Base-by-base conservation (phyloP, 2,888 invertebrate genomes). In the Resseliella maxima region DNA sequence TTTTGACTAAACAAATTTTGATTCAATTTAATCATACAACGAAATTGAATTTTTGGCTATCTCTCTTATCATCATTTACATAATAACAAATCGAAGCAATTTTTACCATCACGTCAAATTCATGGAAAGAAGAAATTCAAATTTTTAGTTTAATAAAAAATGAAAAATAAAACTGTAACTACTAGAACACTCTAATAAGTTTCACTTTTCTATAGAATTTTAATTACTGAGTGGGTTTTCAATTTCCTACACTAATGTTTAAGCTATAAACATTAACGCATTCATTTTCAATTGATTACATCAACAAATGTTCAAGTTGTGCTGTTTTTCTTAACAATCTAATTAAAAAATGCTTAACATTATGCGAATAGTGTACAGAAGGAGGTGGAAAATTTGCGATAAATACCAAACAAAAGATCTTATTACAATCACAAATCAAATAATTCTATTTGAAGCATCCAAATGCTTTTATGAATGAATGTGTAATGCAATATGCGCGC, bases 161-260 rank as follows among this genome's bases (percentile, higher is more conserved):
- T 41, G 5, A 5, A 41, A 5, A 41, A 8, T 41, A 41, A 41
- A 41, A 5, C 41, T 8, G 41, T 8, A 8, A 12, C 12, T 24
- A 8, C 24, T n/a, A n/a, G 6, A 24, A 59, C 24, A 24, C 59
- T 59, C 24, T 59, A 24, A 24, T 59, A 59, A 24, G 24, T 8
- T 24, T 1, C 24, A 8, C 59, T 50, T 59, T 59, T 24, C n/a
- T 24, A 24, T 24, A 59, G 24, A 59, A 59, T 1, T 24, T 8
- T 50, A 50, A 50, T 72, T 72, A 31, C 18, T 72, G 72, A 31
- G 72, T 72, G 72, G 72, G 72, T 72, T 72, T 72, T n/a, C 24
- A n/a, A 59, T 59, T 59, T 59, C 10, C 59, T 8, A 59, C 3
- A 59, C 59, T 27, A 35, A 72, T 35, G 27, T 27, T 27, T 3